These are phyloP conservation scores for Amiota mariae DNA, from an alignment of 2,888 invertebrate species.

Conservation along the genomic window DNA sequence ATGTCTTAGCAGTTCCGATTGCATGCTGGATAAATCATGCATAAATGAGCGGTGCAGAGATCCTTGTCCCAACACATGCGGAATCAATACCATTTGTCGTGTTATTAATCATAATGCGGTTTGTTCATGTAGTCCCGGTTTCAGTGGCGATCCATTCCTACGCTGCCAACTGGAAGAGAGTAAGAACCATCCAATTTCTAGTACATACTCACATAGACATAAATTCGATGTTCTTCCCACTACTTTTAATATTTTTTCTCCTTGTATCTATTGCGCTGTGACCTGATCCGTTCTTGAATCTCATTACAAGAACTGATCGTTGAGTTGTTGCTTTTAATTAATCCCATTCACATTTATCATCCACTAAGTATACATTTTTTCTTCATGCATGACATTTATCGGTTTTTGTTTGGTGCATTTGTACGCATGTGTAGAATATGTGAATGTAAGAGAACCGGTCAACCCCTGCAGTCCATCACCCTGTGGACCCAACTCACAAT, in stretches of 20 bases:
- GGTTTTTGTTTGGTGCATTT: slow-evolving; percentile 48
- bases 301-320: neutral
- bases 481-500: slow-evolving; percentile 89
- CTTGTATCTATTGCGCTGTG: no score
- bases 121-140: slow-evolving; percentile 85
- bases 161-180: slow-evolving; percentile 81
- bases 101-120: slow-evolving; percentile 90
- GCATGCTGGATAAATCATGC: slow-evolving; percentile 86
- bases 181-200: slow-evolving; percentile 74
- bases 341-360: slow-evolving; percentile 22
- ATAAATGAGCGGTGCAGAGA: slow-evolving; percentile 85
- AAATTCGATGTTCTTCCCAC: no score
- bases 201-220: neutral
- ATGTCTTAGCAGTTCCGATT: slow-evolving; percentile 88
- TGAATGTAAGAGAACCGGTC: slow-evolving; percentile 67
- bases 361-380: slow-evolving; percentile 40
- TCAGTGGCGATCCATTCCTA: slow-evolving; percentile 87
- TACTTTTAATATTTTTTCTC: no score
- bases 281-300: no score
- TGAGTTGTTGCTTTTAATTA: slow-evolving; percentile 7
- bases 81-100: slow-evolving; percentile 85
- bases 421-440: neutral
- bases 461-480: slow-evolving; percentile 89
- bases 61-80: slow-evolving; percentile 89
- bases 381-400: slow-evolving; percentile 5